Evolutionary conservation across 1,140 invertebrate genomes (phyloP).

Genomic region (Vanessa atalanta): DNA sequence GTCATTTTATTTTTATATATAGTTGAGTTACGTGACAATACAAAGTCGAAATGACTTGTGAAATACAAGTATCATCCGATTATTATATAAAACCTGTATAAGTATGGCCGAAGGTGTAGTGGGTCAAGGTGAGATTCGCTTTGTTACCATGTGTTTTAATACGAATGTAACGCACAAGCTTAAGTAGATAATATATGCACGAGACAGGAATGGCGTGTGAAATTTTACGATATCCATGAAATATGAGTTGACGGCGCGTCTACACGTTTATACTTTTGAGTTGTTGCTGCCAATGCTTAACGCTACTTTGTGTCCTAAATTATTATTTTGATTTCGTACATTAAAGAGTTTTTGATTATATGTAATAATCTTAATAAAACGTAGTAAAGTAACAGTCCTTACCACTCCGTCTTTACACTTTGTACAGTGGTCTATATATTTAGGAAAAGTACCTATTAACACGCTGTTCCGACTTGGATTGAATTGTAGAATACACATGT

Average conservation of each 20-base stretch:
- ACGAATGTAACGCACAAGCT: conserved; percentile 5
- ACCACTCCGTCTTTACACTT: too few relatives aligned
- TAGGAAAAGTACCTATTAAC: too few relatives aligned
- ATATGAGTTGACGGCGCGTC: background rate
- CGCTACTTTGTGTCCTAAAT: background rate
- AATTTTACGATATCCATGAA: conserved; percentile 18
- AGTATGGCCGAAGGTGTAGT: background rate
- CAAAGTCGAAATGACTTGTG: too few relatives aligned
- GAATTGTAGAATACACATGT: too few relatives aligned
- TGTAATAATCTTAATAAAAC: background rate
- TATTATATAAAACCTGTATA: conserved; percentile 3
- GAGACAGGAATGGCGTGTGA: conserved; percentile 11
- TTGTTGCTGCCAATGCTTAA: background rate
- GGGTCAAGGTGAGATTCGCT: background rate
- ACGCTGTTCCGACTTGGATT: too few relatives aligned
- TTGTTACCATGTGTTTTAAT: background rate
- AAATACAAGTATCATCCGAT: background rate
- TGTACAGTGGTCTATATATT: too few relatives aligned
- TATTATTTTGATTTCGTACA: background rate
- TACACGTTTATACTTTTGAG: conserved; percentile 7
- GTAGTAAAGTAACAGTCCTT: too few relatives aligned
- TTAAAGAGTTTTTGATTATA: background rate
- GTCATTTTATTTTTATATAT: background rate
- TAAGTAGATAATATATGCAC: conserved; percentile 4
- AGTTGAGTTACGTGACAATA: too few relatives aligned